These are phyloP conservation scores for Ammodytes dubius DNA, from an alignment of 2,113 vertebrate genomes.

Conservation along the genomic window DNA sequence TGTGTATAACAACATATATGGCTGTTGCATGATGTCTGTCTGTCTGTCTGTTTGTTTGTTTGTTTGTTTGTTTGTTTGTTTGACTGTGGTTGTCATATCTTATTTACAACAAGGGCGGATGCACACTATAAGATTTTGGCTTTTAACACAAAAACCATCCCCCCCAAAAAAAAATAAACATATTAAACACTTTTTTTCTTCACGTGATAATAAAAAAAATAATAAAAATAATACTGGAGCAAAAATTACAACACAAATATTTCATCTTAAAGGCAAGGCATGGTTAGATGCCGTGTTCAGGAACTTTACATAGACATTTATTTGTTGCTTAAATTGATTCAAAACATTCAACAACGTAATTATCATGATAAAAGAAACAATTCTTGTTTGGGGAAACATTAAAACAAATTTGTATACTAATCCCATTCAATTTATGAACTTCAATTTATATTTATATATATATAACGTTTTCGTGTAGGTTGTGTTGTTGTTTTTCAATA, in stretches of 20 bases:
- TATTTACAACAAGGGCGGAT: constrained; percentile 71
- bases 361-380: too few species aligned
- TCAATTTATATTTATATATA: too few species aligned
- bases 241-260: constrained; percentile 1
- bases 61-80: constrained; percentile 77
- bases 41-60: constrained; percentile 76
- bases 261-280: not conserved
- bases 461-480: too few species aligned
- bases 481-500: too few species aligned
- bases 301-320: too few species aligned
- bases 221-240: not conserved
- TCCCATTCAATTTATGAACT: too few species aligned
- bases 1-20: constrained; percentile 1
- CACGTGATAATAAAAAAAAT: not conserved
- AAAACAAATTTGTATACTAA: too few species aligned
- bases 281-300: too few species aligned
- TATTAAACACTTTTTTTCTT: not conserved
- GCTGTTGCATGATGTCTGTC: constrained; percentile 50
- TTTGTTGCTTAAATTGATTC: too few species aligned
- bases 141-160: not conserved
- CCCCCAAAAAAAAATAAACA: not conserved
- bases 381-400: too few species aligned
- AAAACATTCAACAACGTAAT: too few species aligned
- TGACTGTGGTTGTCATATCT: constrained; percentile 71
- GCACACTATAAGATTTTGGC: constrained; percentile 45